A percentile compares a stretch with the other conserved stretches of the same genome.
These are phyloP conservation scores for Xyrichtys novacula DNA, from an alignment of 2,797 vertebrate genomes.

Conservation along the genomic window DNA sequence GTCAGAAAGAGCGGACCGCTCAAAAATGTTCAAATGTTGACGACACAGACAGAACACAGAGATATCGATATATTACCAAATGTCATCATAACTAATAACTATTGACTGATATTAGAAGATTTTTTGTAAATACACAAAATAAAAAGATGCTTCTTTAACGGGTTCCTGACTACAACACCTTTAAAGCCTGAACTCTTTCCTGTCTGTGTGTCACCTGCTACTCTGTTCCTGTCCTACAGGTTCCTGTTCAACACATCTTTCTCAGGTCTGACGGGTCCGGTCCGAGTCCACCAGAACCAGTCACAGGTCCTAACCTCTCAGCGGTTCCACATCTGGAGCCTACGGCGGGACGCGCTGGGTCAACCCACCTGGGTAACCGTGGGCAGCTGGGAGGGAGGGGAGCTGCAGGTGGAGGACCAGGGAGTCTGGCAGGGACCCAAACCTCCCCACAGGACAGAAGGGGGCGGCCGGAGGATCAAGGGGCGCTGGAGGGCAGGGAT, in stretches of 20 bases:
- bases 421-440: conserved; percentile 77
- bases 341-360: conserved; percentile 84
- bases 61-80: too few relatives aligned
- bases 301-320: conserved; percentile 83
- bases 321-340: conserved; percentile 89
- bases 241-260: conserved; percentile 91
- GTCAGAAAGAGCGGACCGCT: too few relatives aligned
- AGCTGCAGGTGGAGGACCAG: conserved; percentile 85
- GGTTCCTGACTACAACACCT: too few relatives aligned
- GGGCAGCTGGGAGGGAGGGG: conserved; percentile 87
- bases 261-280: conserved; percentile 83
- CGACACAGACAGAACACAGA: too few relatives aligned
- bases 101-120: too few relatives aligned
- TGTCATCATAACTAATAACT: too few relatives aligned
- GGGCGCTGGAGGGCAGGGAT: conserved; percentile 73
- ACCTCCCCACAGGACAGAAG: conserved; percentile 50
- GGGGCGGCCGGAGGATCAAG: conserved; percentile 38
- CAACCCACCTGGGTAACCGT: conserved; percentile 92
- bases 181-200: too few relatives aligned
- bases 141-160: too few relatives aligned
- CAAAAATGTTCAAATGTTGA: too few relatives aligned
- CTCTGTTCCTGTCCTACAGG: conserved; percentile 70
- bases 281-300: conserved; percentile 75
- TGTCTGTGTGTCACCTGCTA: not conserved
- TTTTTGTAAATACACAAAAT: too few relatives aligned